Percentiles rank a stretch among this genome's conserved stretches.
These are phyloP conservation scores for Phalloptychus januarius DNA, from an alignment of 2,797 vertebrate species.

Conservation along the genomic window DNA sequence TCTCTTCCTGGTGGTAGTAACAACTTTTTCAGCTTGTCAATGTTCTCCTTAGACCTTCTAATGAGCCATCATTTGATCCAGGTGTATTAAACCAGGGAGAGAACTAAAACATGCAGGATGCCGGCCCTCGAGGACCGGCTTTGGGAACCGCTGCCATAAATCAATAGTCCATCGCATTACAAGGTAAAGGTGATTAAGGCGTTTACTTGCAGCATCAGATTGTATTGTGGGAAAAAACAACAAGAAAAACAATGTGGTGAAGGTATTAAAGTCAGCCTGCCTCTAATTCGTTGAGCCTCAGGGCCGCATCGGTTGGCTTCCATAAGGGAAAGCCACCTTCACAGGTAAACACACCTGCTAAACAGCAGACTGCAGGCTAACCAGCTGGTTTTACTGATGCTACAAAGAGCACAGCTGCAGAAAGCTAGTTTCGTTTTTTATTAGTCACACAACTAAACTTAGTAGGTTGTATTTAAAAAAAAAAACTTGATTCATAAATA, in stretches of 20 bases:
- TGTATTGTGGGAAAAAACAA: not conserved
- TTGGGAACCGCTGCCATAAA: no score
- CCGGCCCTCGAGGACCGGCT: no score
- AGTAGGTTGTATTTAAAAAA: not conserved
- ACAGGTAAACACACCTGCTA: not conserved
- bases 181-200: not conserved
- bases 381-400: no score
- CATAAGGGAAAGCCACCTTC: not conserved
- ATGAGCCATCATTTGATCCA: no score
- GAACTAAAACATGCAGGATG: no score
- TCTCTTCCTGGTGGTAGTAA: no score
- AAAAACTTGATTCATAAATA: not conserved
- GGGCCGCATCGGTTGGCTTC: not conserved
- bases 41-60: no score
- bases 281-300: not conserved
- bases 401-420: no score
- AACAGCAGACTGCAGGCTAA: not conserved
- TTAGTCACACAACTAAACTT: not conserved
- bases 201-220: not conserved
- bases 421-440: not conserved
- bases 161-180: not conserved
- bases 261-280: not conserved
- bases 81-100: no score
- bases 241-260: not conserved
- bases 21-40: no score